Percentiles rank a stretch among this genome's conserved stretches.
These are phyloP conservation scores for Drosophila atripex DNA, from an alignment of 2,888 invertebrate species.

Conservation along the genomic window DNA sequence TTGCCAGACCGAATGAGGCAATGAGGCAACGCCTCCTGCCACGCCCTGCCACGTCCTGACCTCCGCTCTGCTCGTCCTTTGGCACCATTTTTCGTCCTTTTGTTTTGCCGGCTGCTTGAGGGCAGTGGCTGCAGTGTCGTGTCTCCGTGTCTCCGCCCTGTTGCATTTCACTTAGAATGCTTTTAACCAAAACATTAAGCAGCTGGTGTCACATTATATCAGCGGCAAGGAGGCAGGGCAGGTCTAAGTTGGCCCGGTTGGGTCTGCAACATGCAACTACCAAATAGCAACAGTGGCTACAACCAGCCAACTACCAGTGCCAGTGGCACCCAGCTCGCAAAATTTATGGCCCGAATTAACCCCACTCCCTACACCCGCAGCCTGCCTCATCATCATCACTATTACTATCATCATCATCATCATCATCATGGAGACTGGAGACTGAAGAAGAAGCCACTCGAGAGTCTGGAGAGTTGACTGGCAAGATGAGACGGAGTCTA, in stretches of 20 bases:
- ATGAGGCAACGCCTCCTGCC: conserved; percentile 13
- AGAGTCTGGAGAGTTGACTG: conserved; percentile 6
- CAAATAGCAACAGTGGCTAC: conserved; percentile 20
- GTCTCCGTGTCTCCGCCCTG: conserved; percentile 34
- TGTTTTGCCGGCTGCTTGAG: conserved; percentile 15
- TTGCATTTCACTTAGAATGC: conserved; percentile 77
- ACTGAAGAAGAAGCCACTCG: conserved; percentile 18
- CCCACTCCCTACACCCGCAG: not conserved
- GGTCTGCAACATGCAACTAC: conserved; percentile 19
- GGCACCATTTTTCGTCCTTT: conserved; percentile 14
- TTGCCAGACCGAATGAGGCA: conserved; percentile 56
- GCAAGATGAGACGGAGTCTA: conserved; percentile 17
- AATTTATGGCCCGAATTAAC: conserved; percentile 60
- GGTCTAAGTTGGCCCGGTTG: conserved; percentile 41
- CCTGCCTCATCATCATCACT: not conserved
- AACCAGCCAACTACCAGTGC: too few species aligned
- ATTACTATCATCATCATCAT: not conserved
- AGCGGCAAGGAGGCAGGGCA: conserved; percentile 35
- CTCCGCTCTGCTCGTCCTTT: not conserved
- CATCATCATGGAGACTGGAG: not conserved
- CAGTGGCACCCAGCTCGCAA: not conserved
- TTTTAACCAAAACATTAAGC: conserved; percentile 80
- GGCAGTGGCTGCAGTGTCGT: conserved; percentile 25
- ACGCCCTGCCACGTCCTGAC: not conserved
- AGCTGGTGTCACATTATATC: conserved; percentile 78